phyloP scores from a whole-genome alignment of 2,113 vertebrate species.

The Brachypteracias leptosomus region DNA sequence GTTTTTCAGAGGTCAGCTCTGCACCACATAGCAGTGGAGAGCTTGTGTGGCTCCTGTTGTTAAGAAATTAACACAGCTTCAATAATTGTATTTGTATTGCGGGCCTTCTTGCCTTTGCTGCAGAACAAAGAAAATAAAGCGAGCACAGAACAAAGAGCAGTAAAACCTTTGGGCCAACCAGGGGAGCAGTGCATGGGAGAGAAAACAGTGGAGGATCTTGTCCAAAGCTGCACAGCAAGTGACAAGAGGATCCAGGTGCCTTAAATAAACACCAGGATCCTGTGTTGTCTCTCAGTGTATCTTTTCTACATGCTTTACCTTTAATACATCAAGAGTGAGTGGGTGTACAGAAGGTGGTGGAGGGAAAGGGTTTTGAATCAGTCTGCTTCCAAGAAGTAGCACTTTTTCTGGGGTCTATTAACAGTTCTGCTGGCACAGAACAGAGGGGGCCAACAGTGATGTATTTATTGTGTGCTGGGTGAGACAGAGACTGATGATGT shows the following conservation, averaged over 20 bases:
- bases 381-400: background rate
- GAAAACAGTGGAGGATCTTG: background rate
- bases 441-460: rapidly evolving
- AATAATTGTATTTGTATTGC: background rate
- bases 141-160: background rate
- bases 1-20: background rate
- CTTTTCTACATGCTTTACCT: background rate
- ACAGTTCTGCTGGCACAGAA: background rate
- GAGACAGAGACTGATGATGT: background rate
- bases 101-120: background rate
- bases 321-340: background rate
- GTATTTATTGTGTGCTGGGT: background rate
- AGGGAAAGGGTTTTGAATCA: background rate
- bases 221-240: background rate
- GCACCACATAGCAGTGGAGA: rapidly evolving
- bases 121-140: background rate
- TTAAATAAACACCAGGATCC: background rate
- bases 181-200: background rate
- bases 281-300: background rate
- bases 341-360: background rate
- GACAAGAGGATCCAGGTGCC: background rate
- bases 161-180: background rate
- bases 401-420: background rate
- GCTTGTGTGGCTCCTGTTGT: background rate
- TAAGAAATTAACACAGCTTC: background rate